A percentile compares a stretch with the other conserved stretches of the same genome.
phyloP scores from a whole-genome alignment of 2,888 invertebrate genomes.

The Drosophila paramelanica region DNA sequence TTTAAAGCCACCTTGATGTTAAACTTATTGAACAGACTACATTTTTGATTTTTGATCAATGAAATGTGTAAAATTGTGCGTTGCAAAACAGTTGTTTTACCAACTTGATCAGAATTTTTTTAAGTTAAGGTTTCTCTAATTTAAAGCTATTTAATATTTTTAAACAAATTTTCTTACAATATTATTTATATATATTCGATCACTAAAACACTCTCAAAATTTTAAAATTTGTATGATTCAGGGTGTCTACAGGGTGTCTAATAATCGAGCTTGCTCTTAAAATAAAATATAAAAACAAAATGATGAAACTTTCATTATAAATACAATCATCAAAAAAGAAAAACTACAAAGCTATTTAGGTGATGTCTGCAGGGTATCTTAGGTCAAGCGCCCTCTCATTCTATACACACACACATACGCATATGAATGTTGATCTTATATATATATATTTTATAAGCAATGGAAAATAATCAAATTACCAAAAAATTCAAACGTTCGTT shows the following conservation, averaged over 20 bases:
- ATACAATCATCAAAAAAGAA: neutral
- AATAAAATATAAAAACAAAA: neutral
- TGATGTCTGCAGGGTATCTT: conserved; percentile 18
- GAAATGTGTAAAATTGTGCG: no score
- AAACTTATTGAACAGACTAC: no score
- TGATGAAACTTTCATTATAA: neutral
- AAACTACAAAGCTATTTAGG: conserved; percentile 3
- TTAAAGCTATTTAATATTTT: no score
- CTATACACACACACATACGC: neutral
- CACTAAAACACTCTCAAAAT: no score
- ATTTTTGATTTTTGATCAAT: no score
- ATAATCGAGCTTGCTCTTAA: neutral
- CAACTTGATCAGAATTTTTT: no score
- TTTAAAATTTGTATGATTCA: no score
- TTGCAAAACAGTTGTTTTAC: no score
- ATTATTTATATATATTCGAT: no score
- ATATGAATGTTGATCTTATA: neutral
- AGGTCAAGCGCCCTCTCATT: conserved; percentile 12
- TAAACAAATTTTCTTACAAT: no score
- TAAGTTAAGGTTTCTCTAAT: no score
- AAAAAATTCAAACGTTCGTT: neutral
- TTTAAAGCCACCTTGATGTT: no score
- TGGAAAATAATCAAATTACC: conserved; percentile 24
- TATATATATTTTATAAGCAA: neutral
- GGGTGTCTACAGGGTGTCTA: conserved; percentile 7